Conservation (phyloP, 2,113 vertebrate species). For the Mungos mungo region DNA sequence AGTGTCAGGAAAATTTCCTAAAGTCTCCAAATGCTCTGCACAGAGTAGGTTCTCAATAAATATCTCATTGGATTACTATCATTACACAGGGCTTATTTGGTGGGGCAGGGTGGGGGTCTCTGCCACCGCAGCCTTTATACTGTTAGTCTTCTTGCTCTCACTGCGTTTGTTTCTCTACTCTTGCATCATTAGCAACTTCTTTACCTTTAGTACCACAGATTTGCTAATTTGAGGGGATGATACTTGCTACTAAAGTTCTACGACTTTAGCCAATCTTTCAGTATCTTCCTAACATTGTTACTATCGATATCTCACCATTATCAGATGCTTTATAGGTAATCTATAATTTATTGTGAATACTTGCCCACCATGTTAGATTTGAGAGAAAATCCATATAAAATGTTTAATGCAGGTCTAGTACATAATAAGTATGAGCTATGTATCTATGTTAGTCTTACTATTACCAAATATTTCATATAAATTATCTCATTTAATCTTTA, state of each 20-base stretch:
- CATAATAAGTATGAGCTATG: background rate
- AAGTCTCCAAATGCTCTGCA: background rate
- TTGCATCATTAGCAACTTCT: background rate
- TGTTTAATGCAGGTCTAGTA: background rate
- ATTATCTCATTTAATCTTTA: slow-evolving; percentile 5
- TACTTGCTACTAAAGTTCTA: background rate
- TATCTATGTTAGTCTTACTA: background rate
- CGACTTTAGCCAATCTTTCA: background rate
- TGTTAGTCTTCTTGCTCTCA: background rate
- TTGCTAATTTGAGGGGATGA: background rate
- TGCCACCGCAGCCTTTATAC: background rate
- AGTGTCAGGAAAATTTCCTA: background rate
- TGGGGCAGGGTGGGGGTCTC: background rate
- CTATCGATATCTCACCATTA: background rate
- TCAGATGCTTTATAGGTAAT: background rate
- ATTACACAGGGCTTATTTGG: background rate
- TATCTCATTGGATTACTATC: background rate
- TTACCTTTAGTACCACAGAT: background rate
- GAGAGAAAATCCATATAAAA: background rate
- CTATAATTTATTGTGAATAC: background rate
- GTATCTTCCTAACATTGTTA: background rate
- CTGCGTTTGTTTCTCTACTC: background rate
- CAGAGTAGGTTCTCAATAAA: background rate
- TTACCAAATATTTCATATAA: slow-evolving; percentile 11
- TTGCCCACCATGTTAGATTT: background rate